A percentile compares a stretch with the other conserved stretches of the same genome.
These are phyloP conservation scores for Taurulus bubalis DNA, from an alignment of 2,113 vertebrate species.

Conservation along the genomic window DNA sequence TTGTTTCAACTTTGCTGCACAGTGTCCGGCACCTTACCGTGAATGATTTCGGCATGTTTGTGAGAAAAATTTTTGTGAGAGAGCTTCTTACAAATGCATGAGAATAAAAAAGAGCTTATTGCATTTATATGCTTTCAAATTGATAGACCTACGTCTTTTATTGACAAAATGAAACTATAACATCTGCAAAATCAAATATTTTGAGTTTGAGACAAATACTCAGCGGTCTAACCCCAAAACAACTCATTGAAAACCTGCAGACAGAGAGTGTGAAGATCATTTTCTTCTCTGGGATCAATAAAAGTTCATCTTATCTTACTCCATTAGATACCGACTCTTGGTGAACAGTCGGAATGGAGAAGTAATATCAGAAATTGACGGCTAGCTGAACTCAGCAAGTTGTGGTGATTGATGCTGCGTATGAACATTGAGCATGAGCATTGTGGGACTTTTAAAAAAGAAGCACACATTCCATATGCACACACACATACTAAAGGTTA, in stretches of 20 bases:
- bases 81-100: neutral
- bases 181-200: neutral
- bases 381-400: constrained; percentile 14
- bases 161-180: neutral
- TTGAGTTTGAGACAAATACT: neutral
- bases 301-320: constrained; percentile 12
- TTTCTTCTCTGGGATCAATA: neutral
- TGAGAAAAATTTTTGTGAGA: neutral
- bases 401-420: constrained; percentile 5
- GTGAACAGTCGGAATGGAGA: neutral
- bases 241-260: constrained; percentile 18
- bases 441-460: neutral
- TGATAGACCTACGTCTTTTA: neutral
- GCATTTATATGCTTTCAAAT: neutral
- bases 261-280: neutral
- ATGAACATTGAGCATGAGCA: neutral
- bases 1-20: neutral
- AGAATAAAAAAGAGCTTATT: too few species aligned
- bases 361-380: neutral
- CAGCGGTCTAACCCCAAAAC: constrained; percentile 2
- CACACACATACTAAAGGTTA: neutral
- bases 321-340: neutral
- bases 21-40: neutral
- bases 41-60: neutral
- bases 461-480: neutral